Conservation (phyloP, 2,888 invertebrate genomes). For the Dascillus cervinus region DNA sequence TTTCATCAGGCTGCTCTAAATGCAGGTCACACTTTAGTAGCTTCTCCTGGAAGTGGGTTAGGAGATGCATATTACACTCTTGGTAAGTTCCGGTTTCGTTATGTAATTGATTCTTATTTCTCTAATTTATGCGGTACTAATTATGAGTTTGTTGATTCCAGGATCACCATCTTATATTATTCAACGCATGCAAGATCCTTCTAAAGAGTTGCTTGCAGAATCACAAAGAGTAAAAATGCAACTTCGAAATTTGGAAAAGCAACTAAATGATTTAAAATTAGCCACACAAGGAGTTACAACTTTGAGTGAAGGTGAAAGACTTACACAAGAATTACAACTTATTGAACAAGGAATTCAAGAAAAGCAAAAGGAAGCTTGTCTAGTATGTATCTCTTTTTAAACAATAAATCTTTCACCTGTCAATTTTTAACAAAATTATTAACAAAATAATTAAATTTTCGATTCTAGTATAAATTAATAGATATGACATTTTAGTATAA, state of each 20-base stretch:
- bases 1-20: constrained; percentile 33
- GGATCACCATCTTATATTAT: constrained; percentile 35
- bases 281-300: constrained; percentile 48
- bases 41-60: constrained; percentile 31
- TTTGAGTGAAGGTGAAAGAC: constrained; percentile 48
- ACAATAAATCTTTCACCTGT: too few relatives aligned
- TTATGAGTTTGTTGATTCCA: too few relatives aligned
- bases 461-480: too few relatives aligned
- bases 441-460: too few relatives aligned
- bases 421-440: too few relatives aligned
- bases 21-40: constrained; percentile 28
- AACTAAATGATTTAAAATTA: constrained; percentile 53
- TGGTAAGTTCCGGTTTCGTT: too few relatives aligned
- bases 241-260: constrained; percentile 51
- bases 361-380: constrained; percentile 51
- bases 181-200: constrained; percentile 38
- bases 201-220: constrained; percentile 46
- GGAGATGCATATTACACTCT: constrained; percentile 47
- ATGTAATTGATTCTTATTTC: too few relatives aligned
- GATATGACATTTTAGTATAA: too few relatives aligned
- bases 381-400: too few relatives aligned
- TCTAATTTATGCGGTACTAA: too few relatives aligned
- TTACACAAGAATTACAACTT: constrained; percentile 52
- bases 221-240: constrained; percentile 54
- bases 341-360: constrained; percentile 56